These are phyloP conservation scores for Spodoptera littoralis DNA, from an alignment of 2,888 invertebrate species.

Conservation along the genomic window DNA sequence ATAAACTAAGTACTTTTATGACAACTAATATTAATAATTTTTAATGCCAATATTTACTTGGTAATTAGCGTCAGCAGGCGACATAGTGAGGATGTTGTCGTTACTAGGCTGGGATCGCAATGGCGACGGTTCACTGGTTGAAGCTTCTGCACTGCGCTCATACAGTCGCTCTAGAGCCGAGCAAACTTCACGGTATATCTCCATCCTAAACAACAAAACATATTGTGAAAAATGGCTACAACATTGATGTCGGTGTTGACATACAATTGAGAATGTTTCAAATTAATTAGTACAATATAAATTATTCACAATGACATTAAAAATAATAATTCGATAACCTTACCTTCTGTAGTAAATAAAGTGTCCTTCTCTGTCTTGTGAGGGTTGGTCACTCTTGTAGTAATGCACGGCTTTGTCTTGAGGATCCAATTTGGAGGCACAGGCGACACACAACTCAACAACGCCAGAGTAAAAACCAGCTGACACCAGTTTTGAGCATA, in stretches of 20 bases:
- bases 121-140: constrained; percentile 77
- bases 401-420: constrained; percentile 96
- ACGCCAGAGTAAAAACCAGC: constrained; percentile 96
- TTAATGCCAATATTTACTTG: constrained; percentile 64
- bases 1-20: neutral
- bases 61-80: constrained; percentile 84
- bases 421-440: constrained; percentile 96
- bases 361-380: constrained; percentile 95
- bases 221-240: neutral
- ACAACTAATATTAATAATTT: neutral
- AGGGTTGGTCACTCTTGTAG: constrained; percentile 94
- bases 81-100: constrained; percentile 74
- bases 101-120: constrained; percentile 61
- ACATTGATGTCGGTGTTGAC: too few relatives aligned
- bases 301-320: too few relatives aligned
- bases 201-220: constrained; percentile 90
- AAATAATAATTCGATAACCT: neutral
- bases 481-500: constrained; percentile 95
- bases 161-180: constrained; percentile 92
- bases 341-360: constrained; percentile 91
- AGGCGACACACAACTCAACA: constrained; percentile 95
- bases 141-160: constrained; percentile 87
- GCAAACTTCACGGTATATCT: constrained; percentile 96
- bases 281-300: too few relatives aligned
- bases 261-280: too few relatives aligned